Evolutionary conservation across 2,113 vertebrate species (phyloP), one percentile per base, ranked within the genome.

Genomic region (Phalacrocorax brasilianus): DNA sequence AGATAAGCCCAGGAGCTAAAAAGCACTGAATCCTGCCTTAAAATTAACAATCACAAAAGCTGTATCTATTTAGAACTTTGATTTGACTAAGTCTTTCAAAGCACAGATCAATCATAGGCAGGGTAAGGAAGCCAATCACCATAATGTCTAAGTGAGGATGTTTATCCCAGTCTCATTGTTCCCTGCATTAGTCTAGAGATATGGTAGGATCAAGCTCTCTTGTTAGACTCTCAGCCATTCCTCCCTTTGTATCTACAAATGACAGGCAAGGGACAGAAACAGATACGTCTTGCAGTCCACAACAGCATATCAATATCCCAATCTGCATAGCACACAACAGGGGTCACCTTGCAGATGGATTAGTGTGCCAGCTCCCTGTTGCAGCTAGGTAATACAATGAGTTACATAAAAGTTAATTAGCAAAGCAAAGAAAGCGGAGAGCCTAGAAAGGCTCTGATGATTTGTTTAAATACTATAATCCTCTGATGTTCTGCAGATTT

Each of bases 301-400:
- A 94, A 49, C 87, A 94, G 85, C 91, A 85, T 93, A 96, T 95
- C 93, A 92, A 95, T 97, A 91, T 88, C 66, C 74, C 81, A 53
- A 76, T 92, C 93, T 94, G 87, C 96, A 94, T 52, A 96, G 87
- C 91, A 96, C 78, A 91, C 91, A 91, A 76, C 53, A 68, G 67
- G 77, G 85, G 93, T 97, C 96, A 97, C 95, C 96, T 96, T 96
- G 94, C 94, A 95, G 94, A 94, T 82, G 89, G 95, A 96, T 97
- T 96, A 96, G 45, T n/a, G 81, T 85, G 89, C 87, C 45, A 38
- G 85, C 77, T 96, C 85, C 84, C 87, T 66, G 66, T 94, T 93
- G 87, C 77, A 88, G 89, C 77, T 61, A 79, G 93, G 89, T 94
- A 93, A 91, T 72, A 93, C 84, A 94, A 56, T 45, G 81, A 94